phyloP scores from a whole-genome alignment of 2,113 vertebrate genomes.

The Empidonax traillii region DNA sequence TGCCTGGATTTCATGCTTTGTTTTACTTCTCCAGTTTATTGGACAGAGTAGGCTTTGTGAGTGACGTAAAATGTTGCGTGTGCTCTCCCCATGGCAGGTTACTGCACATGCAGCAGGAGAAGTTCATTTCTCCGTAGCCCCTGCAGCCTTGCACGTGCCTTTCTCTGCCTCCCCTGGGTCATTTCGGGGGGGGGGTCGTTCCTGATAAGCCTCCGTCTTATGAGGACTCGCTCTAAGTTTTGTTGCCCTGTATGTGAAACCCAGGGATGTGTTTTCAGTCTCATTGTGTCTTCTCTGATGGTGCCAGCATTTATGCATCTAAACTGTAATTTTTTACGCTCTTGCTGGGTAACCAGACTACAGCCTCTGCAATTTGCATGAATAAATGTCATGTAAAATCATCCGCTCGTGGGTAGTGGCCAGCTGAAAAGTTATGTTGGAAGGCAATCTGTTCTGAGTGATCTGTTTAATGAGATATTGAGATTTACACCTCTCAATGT shows the following conservation, averaged over 20 bases:
- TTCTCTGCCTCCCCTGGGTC: not conserved
- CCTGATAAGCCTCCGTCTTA: not conserved
- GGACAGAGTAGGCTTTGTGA: slow-evolving; percentile 65
- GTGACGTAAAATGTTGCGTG: slow-evolving; percentile 61
- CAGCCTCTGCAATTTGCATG: slow-evolving; percentile 61
- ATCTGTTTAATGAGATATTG: slow-evolving; percentile 43
- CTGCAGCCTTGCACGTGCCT: not conserved
- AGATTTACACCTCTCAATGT: not conserved
- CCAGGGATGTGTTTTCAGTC: slow-evolving; percentile 16
- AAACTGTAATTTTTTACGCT: slow-evolving; percentile 50
- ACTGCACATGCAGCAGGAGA: slow-evolving; percentile 49
- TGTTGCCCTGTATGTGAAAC: not conserved
- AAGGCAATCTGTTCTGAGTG: slow-evolving; percentile 32
- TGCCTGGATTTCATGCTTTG: slow-evolving; percentile 60
- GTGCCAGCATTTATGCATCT: slow-evolving; percentile 26
- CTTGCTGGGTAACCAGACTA: slow-evolving; percentile 31
- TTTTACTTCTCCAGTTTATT: slow-evolving; percentile 68
- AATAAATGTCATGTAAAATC: slow-evolving; percentile 66
- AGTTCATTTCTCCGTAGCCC: slow-evolving; percentile 32
- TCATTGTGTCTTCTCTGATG: not conserved
- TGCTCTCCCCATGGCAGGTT: slow-evolving; percentile 63
- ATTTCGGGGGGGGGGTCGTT: not conserved
- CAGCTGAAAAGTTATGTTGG: slow-evolving; percentile 25
- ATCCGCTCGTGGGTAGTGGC: slow-evolving; percentile 29
- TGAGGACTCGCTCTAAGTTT: not conserved